These are phyloP conservation scores for Luffia ferchaultella DNA, from an alignment of 2,888 invertebrate species.

Conservation along the genomic window DNA sequence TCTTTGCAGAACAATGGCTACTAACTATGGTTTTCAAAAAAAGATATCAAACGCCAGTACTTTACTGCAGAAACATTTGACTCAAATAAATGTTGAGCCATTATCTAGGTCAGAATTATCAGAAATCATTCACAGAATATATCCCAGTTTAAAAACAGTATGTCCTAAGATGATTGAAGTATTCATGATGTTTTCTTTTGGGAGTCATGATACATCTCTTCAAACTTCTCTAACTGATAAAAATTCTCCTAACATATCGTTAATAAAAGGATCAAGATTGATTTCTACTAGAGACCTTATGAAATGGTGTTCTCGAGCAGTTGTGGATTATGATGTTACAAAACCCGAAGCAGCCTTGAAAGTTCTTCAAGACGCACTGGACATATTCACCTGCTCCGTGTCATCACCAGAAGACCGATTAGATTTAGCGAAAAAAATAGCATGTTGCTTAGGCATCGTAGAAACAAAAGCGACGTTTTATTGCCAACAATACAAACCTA, in stretches of 20 bases:
- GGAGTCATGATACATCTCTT: slow-evolving; percentile 65
- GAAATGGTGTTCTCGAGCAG: slow-evolving; percentile 88
- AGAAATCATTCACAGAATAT: slow-evolving; percentile 73
- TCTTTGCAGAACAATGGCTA: slow-evolving; percentile 63
- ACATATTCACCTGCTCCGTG: slow-evolving; percentile 88
- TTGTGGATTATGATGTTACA: slow-evolving; percentile 75
- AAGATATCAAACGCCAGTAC: slow-evolving; percentile 71
- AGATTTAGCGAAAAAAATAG: slow-evolving; percentile 76
- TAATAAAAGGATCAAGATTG: slow-evolving; percentile 66
- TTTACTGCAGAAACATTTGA: slow-evolving; percentile 82
- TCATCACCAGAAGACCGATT: slow-evolving; percentile 71
- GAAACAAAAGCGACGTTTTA: slow-evolving; percentile 85
- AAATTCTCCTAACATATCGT: slow-evolving; percentile 22
- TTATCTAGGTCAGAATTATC: slow-evolving; percentile 78
- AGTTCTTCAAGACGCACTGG: slow-evolving; percentile 88
- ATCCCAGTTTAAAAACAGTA: slow-evolving; percentile 76
- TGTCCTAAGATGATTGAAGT: slow-evolving; percentile 82
- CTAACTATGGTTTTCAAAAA: slow-evolving; percentile 69
- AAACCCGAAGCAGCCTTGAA: slow-evolving; percentile 73
- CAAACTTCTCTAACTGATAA: slow-evolving; percentile 36
- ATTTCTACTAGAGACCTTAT: slow-evolving; percentile 89
- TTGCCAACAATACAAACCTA: slow-evolving; percentile 80
- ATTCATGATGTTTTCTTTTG: slow-evolving; percentile 81
- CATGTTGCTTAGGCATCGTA: slow-evolving; percentile 82
- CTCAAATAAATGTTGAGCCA: slow-evolving; percentile 83